Conservation (phyloP, 2,888 invertebrate species). For the Parnassius apollo region DNA sequence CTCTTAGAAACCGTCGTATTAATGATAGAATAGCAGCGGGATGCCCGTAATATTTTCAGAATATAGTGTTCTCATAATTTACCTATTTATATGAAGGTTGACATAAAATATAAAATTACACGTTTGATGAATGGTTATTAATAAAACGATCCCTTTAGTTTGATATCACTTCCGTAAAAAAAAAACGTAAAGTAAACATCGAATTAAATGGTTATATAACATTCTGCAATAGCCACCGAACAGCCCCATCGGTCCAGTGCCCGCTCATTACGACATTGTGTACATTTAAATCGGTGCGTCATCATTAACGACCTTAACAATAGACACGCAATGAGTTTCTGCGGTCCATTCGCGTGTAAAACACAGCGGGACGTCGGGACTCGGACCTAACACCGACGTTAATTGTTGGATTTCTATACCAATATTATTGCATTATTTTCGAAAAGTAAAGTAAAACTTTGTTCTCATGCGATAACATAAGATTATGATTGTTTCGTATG, state of each 20-base stretch:
- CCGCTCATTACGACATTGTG: constrained; percentile 17
- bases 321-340: constrained; percentile 37
- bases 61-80: constrained; percentile 63
- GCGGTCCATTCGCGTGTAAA: constrained; percentile 47
- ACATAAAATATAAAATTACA: constrained; percentile 45
- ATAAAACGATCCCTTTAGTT: constrained; percentile 9
- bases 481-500: constrained; percentile 49
- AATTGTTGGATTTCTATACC: constrained; percentile 23
- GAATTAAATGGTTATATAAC: not conserved
- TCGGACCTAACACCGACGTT: constrained; percentile 49
- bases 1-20: constrained; percentile 61
- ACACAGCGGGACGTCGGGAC: constrained; percentile 48
- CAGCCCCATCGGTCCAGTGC: not conserved
- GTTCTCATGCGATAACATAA: constrained; percentile 17
- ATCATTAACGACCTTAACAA: constrained; percentile 38
- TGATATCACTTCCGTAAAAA: constrained; percentile 1
- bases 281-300: constrained; percentile 27
- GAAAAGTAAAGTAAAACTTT: not conserved
- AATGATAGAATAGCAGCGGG: constrained; percentile 78
- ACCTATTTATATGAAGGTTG: constrained; percentile 47
- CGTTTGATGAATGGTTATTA: constrained; percentile 44
- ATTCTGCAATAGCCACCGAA: not conserved
- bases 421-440: constrained; percentile 6
- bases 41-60: constrained; percentile 68
- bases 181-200: too few species aligned